phyloP scores from a whole-genome alignment of 2,113 vertebrate genomes.

The Alosa alosa region DNA sequence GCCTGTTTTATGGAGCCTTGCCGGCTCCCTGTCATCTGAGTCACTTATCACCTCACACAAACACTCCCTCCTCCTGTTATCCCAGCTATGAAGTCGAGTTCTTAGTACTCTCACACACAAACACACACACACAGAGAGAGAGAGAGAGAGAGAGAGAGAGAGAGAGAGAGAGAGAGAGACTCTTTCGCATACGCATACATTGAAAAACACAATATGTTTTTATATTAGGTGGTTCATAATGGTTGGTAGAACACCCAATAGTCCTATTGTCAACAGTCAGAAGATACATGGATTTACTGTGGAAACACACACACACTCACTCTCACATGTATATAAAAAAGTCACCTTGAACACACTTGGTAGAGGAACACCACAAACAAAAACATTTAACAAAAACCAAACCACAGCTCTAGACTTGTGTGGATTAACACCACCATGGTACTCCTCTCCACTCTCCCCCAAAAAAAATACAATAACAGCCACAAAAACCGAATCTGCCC shows the following conservation, averaged over 20 bases:
- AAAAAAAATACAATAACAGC: neutral
- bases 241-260: neutral
- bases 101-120: neutral
- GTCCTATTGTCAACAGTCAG: neutral
- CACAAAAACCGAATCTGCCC: neutral
- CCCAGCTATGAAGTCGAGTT: neutral
- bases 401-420: neutral
- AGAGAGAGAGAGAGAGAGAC: too few relatives aligned
- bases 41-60: conserved; percentile 7
- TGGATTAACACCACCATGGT: neutral
- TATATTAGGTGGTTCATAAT: neutral
- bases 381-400: neutral
- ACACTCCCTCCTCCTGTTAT: neutral
- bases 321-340: neutral
- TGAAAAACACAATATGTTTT: neutral
- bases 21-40: neutral
- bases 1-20: neutral
- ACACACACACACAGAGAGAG: neutral
- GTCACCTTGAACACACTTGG: neutral
- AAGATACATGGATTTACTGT: neutral
- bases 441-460: neutral
- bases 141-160: neutral
- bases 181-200: neutral
- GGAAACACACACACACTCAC: neutral
- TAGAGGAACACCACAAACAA: neutral